Conservation (phyloP, 2,797 vertebrate species). For the Sylvilagus floridanus region DNA sequence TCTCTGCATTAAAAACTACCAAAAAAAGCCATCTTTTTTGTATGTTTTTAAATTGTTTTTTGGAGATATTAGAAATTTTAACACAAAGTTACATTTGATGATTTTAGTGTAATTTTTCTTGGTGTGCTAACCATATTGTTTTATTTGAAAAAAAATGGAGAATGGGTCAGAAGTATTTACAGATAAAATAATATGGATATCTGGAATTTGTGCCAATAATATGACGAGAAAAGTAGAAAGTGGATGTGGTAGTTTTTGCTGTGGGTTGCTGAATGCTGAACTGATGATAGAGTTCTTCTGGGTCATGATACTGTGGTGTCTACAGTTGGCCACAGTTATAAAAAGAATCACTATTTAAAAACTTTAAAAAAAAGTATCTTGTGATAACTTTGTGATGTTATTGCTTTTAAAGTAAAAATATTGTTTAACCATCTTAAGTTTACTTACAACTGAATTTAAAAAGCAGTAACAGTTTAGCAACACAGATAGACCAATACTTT, state of each 20-base stretch:
- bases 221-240: neutral
- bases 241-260: neutral
- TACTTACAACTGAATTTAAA: neutral
- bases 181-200: neutral
- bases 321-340: slow-evolving; percentile 8
- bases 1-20: neutral
- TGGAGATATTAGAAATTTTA: slow-evolving; percentile 10
- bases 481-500: neutral
- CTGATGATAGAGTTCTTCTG: neutral
- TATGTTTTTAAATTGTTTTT: neutral
- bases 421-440: neutral
- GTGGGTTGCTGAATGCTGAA: neutral
- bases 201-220: neutral
- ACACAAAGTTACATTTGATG: neutral
- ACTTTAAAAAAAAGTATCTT: neutral
- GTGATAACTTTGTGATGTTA: neutral
- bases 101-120: neutral
- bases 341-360: neutral
- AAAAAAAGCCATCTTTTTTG: neutral
- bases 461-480: neutral
- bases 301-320: neutral
- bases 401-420: slow-evolving; percentile 41
- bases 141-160: too few species aligned
- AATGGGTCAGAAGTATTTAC: neutral
- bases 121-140: neutral